Evolutionary conservation across 2,888 invertebrate genomes (phyloP), one percentile per base, ranked within the genome.

Genomic region (Syritta pipiens): DNA sequence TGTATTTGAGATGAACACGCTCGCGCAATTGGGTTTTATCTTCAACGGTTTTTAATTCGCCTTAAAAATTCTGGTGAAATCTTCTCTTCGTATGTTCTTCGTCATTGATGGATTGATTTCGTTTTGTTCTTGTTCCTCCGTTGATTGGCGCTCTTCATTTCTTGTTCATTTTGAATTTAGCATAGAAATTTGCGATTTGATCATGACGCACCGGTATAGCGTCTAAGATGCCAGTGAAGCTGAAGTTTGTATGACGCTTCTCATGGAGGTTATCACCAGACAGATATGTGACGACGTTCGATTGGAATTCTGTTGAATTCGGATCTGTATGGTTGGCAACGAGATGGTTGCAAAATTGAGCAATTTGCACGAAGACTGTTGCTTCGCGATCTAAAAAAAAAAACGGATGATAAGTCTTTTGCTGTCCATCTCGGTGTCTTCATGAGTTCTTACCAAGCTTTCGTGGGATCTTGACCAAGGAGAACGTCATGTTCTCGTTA

Each of bases 141-240:
- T 77, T 71, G 62, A 20, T n/a, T 81, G 65, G 69, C 67, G 62
- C 57, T 57, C 82, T 85, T 88, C 87, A 87, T 85, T 88, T 87
- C 85, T 89, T 89, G 85, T 88, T 88, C 72, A 94, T 93, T 87
- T 95, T 95, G 94, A 96, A 97, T 89, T 95, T 96, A 46, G 92
- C 90, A 89, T 95, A 94, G 90, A 97, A 97, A 83, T 93, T 92
- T 83, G 93, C 93, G 83, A 97, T 94, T 85, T 94, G 93, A 88
- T 96, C 95, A 62, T 96, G 90, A 83, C 94, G 92, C 51, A 97
- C 93, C 14, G 96, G 96, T 75, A 94, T 94, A 44, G 94, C 91
- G 84, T 94, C 92, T 20, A 95, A 93, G 82, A 96, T 92, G 69
- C 95, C 95, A 4, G 93, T 92, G 68, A 93, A 92, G 87, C 94